Percentiles rank a stretch among this genome's conserved stretches.
Conservation (phyloP, 2,888 invertebrate genomes). For the Carcina quercana region DNA sequence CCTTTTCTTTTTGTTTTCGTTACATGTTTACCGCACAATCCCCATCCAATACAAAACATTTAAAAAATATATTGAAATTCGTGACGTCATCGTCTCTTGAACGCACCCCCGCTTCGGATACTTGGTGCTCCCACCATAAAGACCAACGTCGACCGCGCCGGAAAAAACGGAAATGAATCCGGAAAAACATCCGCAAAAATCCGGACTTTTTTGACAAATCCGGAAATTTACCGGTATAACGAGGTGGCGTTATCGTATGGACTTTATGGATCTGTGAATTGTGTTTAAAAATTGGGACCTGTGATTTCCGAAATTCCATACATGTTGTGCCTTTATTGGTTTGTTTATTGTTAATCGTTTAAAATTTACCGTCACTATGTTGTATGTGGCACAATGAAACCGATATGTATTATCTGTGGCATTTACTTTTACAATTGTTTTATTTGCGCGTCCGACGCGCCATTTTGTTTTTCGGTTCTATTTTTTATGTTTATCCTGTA, state of each 20-base stretch:
- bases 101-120: conserved; percentile 50
- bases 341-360: conserved; percentile 6
- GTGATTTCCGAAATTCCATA: conserved; percentile 48
- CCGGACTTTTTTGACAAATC: background rate
- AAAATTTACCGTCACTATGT: conserved; percentile 18
- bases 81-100: conserved; percentile 38
- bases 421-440: conserved; percentile 39
- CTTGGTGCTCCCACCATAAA: conserved; percentile 64
- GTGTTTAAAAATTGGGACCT: conserved; percentile 38
- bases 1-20: conserved; percentile 71
- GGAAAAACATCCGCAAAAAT: conserved; percentile 13
- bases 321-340: conserved; percentile 14
- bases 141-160: conserved; percentile 72
- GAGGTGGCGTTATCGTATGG: conserved; percentile 25
- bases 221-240: conserved; percentile 1
- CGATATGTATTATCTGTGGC: conserved; percentile 57
- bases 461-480: conserved; percentile 19
- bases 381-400: conserved; percentile 36
- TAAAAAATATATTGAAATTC: conserved; percentile 8
- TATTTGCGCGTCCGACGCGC: conserved; percentile 42
- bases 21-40: conserved; percentile 72
- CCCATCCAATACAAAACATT: conserved; percentile 55
- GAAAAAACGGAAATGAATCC: conserved; percentile 69
- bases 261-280: conserved; percentile 21
- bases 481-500: conserved; percentile 22